These are phyloP conservation scores for Diploptera punctata DNA, from an alignment of 2,888 invertebrate species.

Conservation along the genomic window DNA sequence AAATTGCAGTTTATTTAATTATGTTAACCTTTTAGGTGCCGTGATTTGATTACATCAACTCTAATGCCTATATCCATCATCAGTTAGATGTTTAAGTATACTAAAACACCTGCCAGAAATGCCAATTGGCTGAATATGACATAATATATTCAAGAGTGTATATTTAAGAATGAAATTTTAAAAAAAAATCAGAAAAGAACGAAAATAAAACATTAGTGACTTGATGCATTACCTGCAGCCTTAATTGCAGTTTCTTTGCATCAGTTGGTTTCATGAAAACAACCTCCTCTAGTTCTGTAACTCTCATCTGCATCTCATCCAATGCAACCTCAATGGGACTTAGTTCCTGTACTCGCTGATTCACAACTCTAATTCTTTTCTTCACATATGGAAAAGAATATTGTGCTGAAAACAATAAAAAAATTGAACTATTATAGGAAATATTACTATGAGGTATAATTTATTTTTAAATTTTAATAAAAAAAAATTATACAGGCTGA, in stretches of 20 bases:
- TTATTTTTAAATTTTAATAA: too few species aligned
- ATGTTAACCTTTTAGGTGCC: too few species aligned
- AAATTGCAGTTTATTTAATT: too few species aligned
- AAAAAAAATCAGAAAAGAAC: slow-evolving; percentile 21
- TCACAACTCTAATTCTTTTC: slow-evolving; percentile 82
- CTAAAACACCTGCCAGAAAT: too few species aligned
- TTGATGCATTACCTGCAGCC: slow-evolving; percentile 65
- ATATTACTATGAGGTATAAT: too few species aligned
- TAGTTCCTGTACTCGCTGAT: slow-evolving; percentile 76
- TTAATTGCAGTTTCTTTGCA: slow-evolving; percentile 91
- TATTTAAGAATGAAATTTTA: not conserved
- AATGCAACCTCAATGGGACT: slow-evolving; percentile 96
- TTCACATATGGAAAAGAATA: slow-evolving; percentile 94
- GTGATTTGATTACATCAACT: too few species aligned
- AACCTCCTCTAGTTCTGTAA: slow-evolving; percentile 84
- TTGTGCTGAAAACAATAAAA: slow-evolving; percentile 67
- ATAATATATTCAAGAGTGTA: not conserved
- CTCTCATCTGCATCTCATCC: slow-evolving; percentile 90
- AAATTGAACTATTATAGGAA: too few species aligned
- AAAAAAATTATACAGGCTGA: too few species aligned
- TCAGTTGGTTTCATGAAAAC: slow-evolving; percentile 83
- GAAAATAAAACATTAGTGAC: not conserved
- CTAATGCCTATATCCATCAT: too few species aligned
- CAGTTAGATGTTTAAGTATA: too few species aligned
- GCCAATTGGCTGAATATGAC: not conserved